Conservation (phyloP, 2,113 vertebrate species). For the Calyptomena viridis region DNA sequence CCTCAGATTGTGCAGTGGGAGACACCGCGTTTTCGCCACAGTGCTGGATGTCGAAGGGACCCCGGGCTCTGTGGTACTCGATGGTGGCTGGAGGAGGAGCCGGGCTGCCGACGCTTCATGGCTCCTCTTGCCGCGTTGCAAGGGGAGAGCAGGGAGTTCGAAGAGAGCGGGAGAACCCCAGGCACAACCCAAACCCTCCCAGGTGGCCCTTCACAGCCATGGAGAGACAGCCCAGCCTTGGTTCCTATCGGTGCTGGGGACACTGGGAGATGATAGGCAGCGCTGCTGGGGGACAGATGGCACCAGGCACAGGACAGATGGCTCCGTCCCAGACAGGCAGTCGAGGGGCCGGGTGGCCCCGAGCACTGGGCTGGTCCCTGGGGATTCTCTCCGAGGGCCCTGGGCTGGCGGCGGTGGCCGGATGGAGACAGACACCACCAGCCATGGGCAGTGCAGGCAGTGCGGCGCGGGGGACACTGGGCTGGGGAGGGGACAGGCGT, state of each 20-base stretch:
- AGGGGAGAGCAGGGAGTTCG: accelerated
- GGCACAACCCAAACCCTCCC: neutral
- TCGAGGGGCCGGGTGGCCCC: neutral
- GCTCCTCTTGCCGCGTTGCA: no score
- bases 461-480: neutral
- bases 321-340: neutral
- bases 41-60: accelerated
- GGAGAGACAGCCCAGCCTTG: neutral
- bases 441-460: neutral
- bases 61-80: accelerated
- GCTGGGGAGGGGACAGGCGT: neutral
- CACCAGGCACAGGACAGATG: neutral
- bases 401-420: neutral
- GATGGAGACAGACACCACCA: neutral
- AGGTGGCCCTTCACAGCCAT: accelerated
- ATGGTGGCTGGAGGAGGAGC: neutral
- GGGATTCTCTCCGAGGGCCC: neutral
- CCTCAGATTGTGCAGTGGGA: accelerated
- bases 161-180: neutral
- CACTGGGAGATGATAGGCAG: neutral
- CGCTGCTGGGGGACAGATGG: slow-evolving; percentile 1
- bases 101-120: accelerated
- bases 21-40: accelerated
- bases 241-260: neutral
- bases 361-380: neutral